Evolutionary conservation across 2,888 invertebrate genomes (phyloP).

Genomic region (Sesia apiformis): DNA sequence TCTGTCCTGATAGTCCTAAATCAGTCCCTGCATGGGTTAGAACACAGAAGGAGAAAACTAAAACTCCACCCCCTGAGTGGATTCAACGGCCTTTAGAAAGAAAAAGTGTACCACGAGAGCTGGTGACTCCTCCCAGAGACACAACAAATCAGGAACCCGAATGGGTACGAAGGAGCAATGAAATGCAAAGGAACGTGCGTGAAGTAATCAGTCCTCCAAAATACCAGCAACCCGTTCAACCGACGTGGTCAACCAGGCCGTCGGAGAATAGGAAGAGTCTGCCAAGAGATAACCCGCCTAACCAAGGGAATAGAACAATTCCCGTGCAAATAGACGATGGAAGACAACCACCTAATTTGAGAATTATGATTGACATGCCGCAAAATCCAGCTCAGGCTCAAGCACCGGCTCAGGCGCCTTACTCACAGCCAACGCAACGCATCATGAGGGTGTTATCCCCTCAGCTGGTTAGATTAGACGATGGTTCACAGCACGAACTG

Average conservation of each 20-base stretch:
- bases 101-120: slow-evolving; percentile 48
- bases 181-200: slow-evolving; percentile 48
- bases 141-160: slow-evolving; percentile 43
- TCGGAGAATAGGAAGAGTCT: slow-evolving; percentile 63
- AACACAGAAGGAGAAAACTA: slow-evolving; percentile 64
- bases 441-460: slow-evolving; percentile 69
- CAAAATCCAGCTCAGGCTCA: slow-evolving; percentile 25
- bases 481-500: slow-evolving; percentile 45
- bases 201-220: slow-evolving; percentile 62
- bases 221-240: slow-evolving; percentile 53
- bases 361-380: slow-evolving; percentile 65
- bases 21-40: slow-evolving; percentile 64
- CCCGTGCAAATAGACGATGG: slow-evolving; percentile 79
- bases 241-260: slow-evolving; percentile 61
- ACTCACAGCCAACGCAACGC: slow-evolving; percentile 67
- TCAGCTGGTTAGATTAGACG: slow-evolving; percentile 66
- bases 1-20: slow-evolving; percentile 61
- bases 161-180: slow-evolving; percentile 61
- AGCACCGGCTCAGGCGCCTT: slow-evolving; percentile 29
- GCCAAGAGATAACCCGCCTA: slow-evolving; percentile 43
- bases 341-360: slow-evolving; percentile 48
- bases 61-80: slow-evolving; percentile 67
- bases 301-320: slow-evolving; percentile 69
- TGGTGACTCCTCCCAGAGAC: slow-evolving; percentile 56
- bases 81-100: slow-evolving; percentile 56